These are phyloP conservation scores for Triplophysa dalaica DNA, from an alignment of 2,113 vertebrate species.

Conservation along the genomic window DNA sequence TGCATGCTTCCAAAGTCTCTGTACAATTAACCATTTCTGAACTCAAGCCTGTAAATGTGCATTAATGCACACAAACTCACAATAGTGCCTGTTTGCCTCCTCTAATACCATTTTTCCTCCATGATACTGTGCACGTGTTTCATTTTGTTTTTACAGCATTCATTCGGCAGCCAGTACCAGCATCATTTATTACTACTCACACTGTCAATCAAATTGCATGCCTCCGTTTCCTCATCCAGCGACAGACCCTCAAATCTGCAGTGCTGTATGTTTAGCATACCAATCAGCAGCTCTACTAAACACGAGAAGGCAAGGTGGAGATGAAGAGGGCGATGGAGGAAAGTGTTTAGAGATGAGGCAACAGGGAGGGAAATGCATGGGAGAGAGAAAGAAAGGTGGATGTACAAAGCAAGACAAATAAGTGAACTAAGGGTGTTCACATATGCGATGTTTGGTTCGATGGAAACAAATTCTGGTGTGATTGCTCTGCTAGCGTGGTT, in stretches of 20 bases:
- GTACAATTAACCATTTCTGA: constrained; percentile 11
- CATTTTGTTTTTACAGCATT: constrained; percentile 52
- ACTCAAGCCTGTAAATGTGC: constrained; percentile 11
- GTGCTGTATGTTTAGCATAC: constrained; percentile 59
- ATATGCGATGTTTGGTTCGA: too few species aligned
- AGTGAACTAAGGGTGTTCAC: too few species aligned
- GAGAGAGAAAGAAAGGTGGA: neutral
- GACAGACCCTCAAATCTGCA: constrained; percentile 32
- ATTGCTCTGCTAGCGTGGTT: too few species aligned
- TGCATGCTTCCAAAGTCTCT: neutral
- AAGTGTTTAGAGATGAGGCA: neutral
- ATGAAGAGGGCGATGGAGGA: neutral
- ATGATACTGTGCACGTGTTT: neutral
- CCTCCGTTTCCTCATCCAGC: constrained; percentile 25
- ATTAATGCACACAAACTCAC: neutral
- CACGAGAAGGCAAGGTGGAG: constrained; percentile 7
- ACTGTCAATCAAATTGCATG: constrained; percentile 62
- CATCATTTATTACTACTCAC: constrained; percentile 64
- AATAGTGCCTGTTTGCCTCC: neutral
- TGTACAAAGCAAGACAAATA: too few species aligned
- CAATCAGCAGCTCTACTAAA: constrained; percentile 36
- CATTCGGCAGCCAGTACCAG: constrained; percentile 45
- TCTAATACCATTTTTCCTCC: neutral
- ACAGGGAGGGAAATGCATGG: constrained; percentile 10
- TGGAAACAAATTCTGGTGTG: too few species aligned